phyloP scores from a whole-genome alignment of 1,140 invertebrate genomes.

The Zaprionus kolodkinae region DNA sequence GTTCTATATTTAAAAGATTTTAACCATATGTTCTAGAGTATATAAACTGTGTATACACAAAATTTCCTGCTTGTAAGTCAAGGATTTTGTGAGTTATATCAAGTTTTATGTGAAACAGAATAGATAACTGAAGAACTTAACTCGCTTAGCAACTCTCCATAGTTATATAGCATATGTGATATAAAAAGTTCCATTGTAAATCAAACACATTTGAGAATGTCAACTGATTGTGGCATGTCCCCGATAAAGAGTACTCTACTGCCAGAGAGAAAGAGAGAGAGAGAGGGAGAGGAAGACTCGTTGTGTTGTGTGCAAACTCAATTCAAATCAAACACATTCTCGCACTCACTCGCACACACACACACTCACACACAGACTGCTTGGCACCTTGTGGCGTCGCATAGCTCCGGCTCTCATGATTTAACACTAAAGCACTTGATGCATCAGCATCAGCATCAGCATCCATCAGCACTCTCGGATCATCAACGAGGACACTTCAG shows the following conservation, averaged over 20 bases:
- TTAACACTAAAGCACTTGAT: constrained; percentile 41
- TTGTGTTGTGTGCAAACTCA: neutral
- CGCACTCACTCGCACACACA: constrained; percentile 3
- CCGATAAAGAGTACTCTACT: constrained; percentile 2
- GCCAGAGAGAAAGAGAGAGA: neutral
- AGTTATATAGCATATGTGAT: neutral
- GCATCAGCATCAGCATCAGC: constrained; percentile 53
- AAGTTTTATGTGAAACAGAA: no score
- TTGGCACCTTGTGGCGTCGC: constrained; percentile 14
- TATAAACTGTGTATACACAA: no score
- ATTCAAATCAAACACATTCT: constrained; percentile 10
- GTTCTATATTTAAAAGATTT: no score
- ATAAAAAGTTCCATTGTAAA: neutral
- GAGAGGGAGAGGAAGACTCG: neutral
- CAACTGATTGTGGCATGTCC: constrained; percentile 22
- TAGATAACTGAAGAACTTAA: no score
- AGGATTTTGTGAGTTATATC: no score
- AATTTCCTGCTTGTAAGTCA: no score
- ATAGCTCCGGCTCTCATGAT: constrained; percentile 38
- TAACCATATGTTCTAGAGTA: no score
- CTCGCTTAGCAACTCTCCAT: neutral
- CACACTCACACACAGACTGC: neutral
- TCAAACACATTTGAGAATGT: neutral
- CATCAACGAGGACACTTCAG: constrained; percentile 42
- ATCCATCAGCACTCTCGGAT: constrained; percentile 47